A percentile compares a stretch with the other conserved stretches of the same genome.
phyloP scores from a whole-genome alignment of 2,888 invertebrate species.

The Abscondita cerata region DNA sequence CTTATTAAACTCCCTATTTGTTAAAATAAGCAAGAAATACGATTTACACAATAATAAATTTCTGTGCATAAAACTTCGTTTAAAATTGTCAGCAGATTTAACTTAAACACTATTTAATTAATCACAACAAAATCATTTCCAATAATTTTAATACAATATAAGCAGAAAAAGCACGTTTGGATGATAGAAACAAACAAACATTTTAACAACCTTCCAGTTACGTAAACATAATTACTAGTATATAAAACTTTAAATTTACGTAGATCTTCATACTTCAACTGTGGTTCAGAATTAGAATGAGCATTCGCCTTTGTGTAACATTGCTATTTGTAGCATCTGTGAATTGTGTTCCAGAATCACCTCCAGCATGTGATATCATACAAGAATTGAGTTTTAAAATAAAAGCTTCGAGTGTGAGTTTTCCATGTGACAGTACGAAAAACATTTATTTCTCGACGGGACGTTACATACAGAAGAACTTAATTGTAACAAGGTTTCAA shows the following conservation, averaged over 20 bases:
- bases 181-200: neutral
- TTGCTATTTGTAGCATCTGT: neutral
- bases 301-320: neutral
- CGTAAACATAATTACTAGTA: neutral
- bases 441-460: constrained; percentile 65
- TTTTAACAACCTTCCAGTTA: neutral
- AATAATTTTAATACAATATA: neutral
- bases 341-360: neutral
- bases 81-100: neutral
- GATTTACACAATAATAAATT: no score
- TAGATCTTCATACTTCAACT: no score
- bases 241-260: neutral
- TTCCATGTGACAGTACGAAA: constrained; percentile 67
- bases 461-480: constrained; percentile 65
- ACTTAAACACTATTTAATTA: neutral
- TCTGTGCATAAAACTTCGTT: no score
- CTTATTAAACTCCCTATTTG: no score
- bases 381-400: constrained; percentile 48
- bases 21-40: no score
- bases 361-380: neutral
- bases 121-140: neutral
- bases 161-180: neutral
- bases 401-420: constrained; percentile 59
- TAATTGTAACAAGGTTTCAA: constrained; percentile 68
- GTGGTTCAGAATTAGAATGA: no score